Evolutionary conservation across 1,140 invertebrate species (phyloP).

Genomic region (Watersipora subatra): DNA sequence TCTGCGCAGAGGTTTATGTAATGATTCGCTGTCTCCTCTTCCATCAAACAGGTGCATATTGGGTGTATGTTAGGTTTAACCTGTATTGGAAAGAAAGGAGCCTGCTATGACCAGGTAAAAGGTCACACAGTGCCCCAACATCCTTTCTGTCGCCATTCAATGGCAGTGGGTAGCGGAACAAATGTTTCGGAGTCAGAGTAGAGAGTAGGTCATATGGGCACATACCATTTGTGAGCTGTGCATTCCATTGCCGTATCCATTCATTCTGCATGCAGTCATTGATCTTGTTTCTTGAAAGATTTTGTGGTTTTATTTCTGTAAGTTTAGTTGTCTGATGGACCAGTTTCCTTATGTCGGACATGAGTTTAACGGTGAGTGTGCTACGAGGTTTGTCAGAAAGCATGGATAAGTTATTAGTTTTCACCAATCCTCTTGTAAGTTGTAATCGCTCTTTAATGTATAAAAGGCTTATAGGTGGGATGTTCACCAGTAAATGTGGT

Average conservation of each 20-base stretch:
- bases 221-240: neutral
- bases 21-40: neutral
- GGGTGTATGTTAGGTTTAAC: neutral
- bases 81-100: neutral
- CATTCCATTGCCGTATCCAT: neutral
- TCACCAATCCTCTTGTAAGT: neutral
- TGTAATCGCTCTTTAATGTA: neutral
- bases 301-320: neutral
- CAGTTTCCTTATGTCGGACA: neutral
- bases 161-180: neutral
- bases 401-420: neutral
- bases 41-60: neutral
- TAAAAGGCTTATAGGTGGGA: neutral
- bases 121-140: neutral
- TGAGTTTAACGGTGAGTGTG: neutral
- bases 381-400: neutral
- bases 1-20: neutral
- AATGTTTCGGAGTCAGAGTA: neutral
- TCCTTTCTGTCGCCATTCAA: neutral
- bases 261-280: neutral
- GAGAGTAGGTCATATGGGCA: neutral
- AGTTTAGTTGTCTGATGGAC: neutral
- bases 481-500: neutral
- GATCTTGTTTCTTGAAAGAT: neutral
- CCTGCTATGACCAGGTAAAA: neutral